Base-by-base conservation (phyloP, 2,888 invertebrate genomes). In the Ormia ochracea region DNA sequence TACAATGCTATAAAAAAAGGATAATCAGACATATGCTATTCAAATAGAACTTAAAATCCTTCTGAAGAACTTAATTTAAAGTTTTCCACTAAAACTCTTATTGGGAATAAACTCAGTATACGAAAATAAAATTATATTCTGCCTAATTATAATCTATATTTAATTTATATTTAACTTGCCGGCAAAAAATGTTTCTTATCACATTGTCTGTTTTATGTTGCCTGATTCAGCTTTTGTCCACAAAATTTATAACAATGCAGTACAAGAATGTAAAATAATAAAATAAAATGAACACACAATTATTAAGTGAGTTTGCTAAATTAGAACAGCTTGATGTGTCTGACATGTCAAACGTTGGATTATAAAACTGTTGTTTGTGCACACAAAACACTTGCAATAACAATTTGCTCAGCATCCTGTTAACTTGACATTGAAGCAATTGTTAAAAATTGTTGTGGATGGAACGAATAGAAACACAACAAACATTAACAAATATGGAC, bases 361-460 rank as follows among this genome's bases (percentile, higher is more conserved):
- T 14, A 56, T 6, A 36, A 78, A 65, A 66, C 36, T 70, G 33
- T 74, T 73, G 31, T 61, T 38, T 33, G n/a, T n/a, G 14, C 45
- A 50, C 45, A 66, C 45, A 72, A 61, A 72, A 58, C 63, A 58
- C 52, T 69, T 65, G 72, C 66, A 65, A 79, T 69, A 84, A 83
- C 85, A 82, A 80, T 84, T 84, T 85, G 85, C 85, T 85, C 86
- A 86, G 84, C 85, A 83, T 83, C 82, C 83, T 84, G 83, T 85
- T 84, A 84, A 83, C 83, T 83, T 86, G 86, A 85, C 85, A 86
- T 83, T 86, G 78, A 84, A 82, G 81, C 82, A 83, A 74, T 77
- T 79, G 72, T 33, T 65, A 61, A 72, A 70, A 33, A 70, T 68
- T 70, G 70, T 52, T 61, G 52, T 26, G 52, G 33, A 68, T 50